Percentiles rank a stretch among this genome's conserved stretches.
Evolutionary conservation across 2,888 invertebrate genomes (phyloP).

Genomic region (Ferdinandea cuprea): DNA sequence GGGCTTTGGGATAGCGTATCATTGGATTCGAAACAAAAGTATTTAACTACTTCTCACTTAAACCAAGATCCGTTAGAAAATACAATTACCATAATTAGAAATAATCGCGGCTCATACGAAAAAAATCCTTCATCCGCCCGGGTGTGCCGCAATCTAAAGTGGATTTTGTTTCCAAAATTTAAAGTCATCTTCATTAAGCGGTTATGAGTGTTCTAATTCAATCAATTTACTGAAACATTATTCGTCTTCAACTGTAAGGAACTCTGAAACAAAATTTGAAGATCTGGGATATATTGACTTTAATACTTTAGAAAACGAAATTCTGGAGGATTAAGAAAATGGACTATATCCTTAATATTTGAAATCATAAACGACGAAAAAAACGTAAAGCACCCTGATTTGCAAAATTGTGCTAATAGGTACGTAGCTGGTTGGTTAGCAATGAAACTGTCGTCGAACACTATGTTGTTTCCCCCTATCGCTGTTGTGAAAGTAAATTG

Average conservation of each 20-base stretch:
- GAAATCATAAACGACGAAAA: conserved; percentile 1
- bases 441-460: background rate
- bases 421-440: background rate
- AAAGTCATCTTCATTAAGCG: background rate
- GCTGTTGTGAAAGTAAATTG: no score
- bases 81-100: conserved; percentile 17
- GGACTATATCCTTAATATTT: conserved; percentile 2
- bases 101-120: conserved; percentile 1
- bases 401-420: background rate
- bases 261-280: background rate
- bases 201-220: background rate
- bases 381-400: background rate
- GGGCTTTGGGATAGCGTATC: conserved; percentile 13
- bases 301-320: background rate
- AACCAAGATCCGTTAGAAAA: conserved; percentile 24
- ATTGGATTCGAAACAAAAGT: background rate
- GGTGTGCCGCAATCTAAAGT: conserved; percentile 6
- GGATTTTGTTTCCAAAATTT: conserved; percentile 12
- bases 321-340: background rate
- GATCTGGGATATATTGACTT: background rate
- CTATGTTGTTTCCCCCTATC: no score
- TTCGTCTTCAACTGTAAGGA: background rate
- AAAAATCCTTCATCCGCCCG: conserved; percentile 3
- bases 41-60: no score
- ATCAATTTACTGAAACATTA: background rate